Base-by-base conservation (phyloP, 2,888 invertebrate genomes). In the Thymelicus lineola region DNA sequence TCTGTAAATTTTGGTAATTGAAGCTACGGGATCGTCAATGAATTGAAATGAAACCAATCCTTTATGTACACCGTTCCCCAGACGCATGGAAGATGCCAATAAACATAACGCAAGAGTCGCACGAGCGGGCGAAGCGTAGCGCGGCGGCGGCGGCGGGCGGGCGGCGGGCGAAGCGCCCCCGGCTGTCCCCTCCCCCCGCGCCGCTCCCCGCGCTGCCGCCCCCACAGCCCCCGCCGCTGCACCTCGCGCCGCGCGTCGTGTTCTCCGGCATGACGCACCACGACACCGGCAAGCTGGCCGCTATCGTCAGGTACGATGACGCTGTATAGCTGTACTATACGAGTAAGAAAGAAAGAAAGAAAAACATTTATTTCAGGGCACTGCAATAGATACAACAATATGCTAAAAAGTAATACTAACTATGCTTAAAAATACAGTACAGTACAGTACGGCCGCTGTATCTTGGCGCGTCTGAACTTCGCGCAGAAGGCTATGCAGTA, bases 31-130 rank as follows among this genome's bases (percentile, higher is more conserved):
- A 28, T 28, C 28, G 28, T 28, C 28, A 28, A 3, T 28, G 1
- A 28, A 3, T 38, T 38, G n/a, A n/a, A n/a, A n/a, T n/a, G n/a
- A n/a, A 38, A 38, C 38, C 38, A 9, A 38, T 6, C 10, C 10
- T 9, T 1, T 7, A 46, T 45, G n/a, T 58, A 35, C 6, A 5
- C 15, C 6, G 10, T 59, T 46, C 66, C 60, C 12, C 83, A 98
- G 98, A 96, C 85, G 97, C 98, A 0, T 99, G 99, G 99, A 98
- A 98, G 88, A 96, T 97, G 90, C 98, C 98, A 0, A 97, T 98
- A 71, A 97, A 97, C 82, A 96, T 99, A 75, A 97, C 97, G 0
- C 97, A 96, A 80, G 98, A 98, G 78, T 96, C 97, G 0, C 97
- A 97, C 85, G 97, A 98, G 87, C 95, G 97, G 14, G 96, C 97